A percentile compares a stretch with the other conserved stretches of the same genome.
Evolutionary conservation across 2,113 vertebrate genomes (phyloP).

Genomic region (Psammodynastes pulverulentus): DNA sequence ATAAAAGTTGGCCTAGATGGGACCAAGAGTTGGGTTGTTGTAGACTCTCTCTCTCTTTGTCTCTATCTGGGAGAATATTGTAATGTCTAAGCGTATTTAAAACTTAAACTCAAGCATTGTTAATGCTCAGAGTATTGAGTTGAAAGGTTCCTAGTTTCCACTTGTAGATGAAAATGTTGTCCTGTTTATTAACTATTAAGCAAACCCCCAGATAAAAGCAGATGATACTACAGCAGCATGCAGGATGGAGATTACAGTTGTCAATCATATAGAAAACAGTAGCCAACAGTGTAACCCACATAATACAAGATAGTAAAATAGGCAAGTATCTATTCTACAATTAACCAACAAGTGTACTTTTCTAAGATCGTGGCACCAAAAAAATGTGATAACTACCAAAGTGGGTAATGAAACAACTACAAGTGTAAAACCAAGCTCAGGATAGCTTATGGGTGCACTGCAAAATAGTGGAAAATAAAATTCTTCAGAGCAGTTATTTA

Average conservation of each 20-base stretch:
- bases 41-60: neutral
- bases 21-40: neutral
- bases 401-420: neutral
- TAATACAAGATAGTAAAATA: neutral
- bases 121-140: neutral
- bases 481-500: neutral
- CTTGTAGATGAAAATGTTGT: neutral
- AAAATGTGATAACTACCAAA: neutral
- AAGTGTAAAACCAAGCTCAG: neutral
- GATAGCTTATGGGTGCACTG: neutral
- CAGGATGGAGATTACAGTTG: neutral
- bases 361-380: neutral
- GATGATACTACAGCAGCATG: neutral
- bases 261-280: neutral
- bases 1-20: neutral
- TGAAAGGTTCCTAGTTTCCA: neutral
- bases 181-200: neutral
- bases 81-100: neutral
- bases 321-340: neutral
- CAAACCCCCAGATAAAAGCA: neutral
- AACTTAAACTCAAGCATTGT: neutral
- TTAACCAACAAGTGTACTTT: neutral
- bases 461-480: neutral
- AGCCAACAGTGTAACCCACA: neutral
- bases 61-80: neutral